Evolutionary conservation across 2,113 vertebrate genomes (phyloP).

Genomic region (Cairina moschata): DNA sequence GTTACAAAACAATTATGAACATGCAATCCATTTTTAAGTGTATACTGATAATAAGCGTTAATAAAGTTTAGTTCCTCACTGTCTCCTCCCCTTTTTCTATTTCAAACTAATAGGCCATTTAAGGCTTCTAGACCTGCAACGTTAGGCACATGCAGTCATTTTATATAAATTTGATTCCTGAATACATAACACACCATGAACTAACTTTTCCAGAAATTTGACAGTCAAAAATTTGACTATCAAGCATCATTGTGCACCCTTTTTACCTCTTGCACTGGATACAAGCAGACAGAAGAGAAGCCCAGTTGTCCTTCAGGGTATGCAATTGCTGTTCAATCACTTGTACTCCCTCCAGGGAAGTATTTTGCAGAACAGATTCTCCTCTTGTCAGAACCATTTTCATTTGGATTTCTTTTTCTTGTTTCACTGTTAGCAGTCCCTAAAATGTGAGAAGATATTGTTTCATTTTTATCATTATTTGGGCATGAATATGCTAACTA

Average conservation of each 20-base stretch:
- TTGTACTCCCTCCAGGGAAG: slow-evolving; percentile 88
- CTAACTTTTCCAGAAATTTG: neutral
- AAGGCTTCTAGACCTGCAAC: neutral
- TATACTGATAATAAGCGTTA: neutral
- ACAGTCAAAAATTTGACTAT: neutral
- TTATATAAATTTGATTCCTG: neutral
- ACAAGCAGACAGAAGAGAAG: slow-evolving; percentile 86
- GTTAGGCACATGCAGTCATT: neutral
- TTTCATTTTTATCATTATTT: neutral
- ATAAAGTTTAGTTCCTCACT: neutral
- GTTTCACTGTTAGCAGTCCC: slow-evolving; percentile 87
- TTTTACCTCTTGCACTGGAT: slow-evolving; percentile 95
- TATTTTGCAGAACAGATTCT: slow-evolving; percentile 93
- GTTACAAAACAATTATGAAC: neutral
- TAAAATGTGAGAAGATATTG: slow-evolving; percentile 34
- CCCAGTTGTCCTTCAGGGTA: slow-evolving; percentile 92
- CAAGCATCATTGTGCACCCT: neutral
- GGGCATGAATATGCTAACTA: neutral
- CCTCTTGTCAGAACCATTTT: slow-evolving; percentile 92
- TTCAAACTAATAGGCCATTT: neutral
- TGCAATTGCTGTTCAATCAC: slow-evolving; percentile 90
- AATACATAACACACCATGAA: neutral
- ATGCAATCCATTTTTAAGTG: neutral
- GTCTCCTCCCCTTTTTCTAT: neutral
- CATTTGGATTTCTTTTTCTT: slow-evolving; percentile 96